Base-by-base conservation (phyloP, 2,888 invertebrate genomes). In the Timema podura region DNA sequence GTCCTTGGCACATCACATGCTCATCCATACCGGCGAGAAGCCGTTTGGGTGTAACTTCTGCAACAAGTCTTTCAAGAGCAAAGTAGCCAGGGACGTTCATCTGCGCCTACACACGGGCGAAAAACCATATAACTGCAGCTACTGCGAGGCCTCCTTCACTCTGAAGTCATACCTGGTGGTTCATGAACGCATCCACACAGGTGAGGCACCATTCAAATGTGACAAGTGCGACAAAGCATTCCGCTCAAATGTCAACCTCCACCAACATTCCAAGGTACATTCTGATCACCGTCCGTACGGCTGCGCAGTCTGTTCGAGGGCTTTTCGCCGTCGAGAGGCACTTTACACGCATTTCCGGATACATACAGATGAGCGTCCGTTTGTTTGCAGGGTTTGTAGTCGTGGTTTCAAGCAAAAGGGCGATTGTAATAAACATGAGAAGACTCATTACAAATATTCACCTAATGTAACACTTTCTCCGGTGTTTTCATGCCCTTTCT, bases 51-150 rank as follows among this genome's bases (percentile, higher is more conserved):
- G 74, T 48, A 49, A 64, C 11, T 13, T 51, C n/a, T 51, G 51
- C 51, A 51, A 51, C 11, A 51, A 51, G n/a, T 13, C 11, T 13
- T n/a, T 51, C 51, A 13, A 13, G 11, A 51, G 51, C n/a, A 13
- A 11, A 13, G n/a, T 51, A 13, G 51, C 11, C 51, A 51, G 51
- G 51, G 11, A 51, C 51, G n/a, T 11, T 13, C 51, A 51, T 13
- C 51, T 51, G 11, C 51, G 11, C 11, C n/a, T 51, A 51, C 51
- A 51, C 73, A 77, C 77, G 46, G 79, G 79, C 1, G 79, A 79
- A 66, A 79, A 79, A 68, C 79, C 79, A 5, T 79, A 78, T 73
- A 77, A 77, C 48, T 81, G 81, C 73, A 76, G 77, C 5, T 74
- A 78, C n/a, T 81, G 81, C 71, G 76, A 77, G 30, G 79, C 79